Percentiles rank a stretch among this genome's conserved stretches.
Evolutionary conservation across 2,113 vertebrate genomes (phyloP).

Genomic region (Centropristis striata): DNA sequence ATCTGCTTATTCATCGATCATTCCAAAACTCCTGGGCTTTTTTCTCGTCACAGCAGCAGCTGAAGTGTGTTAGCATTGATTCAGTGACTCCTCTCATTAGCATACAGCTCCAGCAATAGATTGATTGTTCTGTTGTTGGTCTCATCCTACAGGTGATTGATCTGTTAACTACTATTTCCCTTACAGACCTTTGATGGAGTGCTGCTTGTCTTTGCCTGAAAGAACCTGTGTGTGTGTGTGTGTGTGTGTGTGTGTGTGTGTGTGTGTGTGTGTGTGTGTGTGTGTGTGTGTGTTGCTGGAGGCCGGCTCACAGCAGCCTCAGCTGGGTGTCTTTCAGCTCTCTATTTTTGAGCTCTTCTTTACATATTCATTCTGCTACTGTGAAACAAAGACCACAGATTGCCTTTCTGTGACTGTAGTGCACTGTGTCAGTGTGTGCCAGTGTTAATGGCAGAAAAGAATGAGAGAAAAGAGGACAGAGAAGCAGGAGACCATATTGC

Average conservation of each 20-base stretch:
- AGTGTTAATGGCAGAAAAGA: conserved; percentile 9
- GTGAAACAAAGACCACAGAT: conserved; percentile 80
- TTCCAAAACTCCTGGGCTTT: not conserved
- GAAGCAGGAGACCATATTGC: not conserved
- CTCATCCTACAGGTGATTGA: conserved; percentile 75
- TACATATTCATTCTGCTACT: conserved; percentile 86
- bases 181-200: conserved; percentile 76
- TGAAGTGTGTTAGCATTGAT: conserved; percentile 19
- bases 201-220: conserved; percentile 63
- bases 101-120: conserved; percentile 59
- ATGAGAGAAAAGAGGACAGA: conserved; percentile 10
- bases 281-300: conserved; percentile 47
- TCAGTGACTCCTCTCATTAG: conserved; percentile 41
- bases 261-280: conserved; percentile 47
- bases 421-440: conserved; percentile 33
- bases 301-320: conserved; percentile 75
- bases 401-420: conserved; percentile 59
- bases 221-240: conserved; percentile 45
- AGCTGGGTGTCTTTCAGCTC: conserved; percentile 82
- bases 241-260: conserved; percentile 49
- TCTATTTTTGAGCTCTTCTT: conserved; percentile 85
- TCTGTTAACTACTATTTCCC: conserved; percentile 76
- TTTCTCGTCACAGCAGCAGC: not conserved
- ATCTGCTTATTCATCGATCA: not conserved
- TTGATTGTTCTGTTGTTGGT: conserved; percentile 59